Evolutionary conservation across 2,888 invertebrate species (phyloP), one percentile per base, ranked within the genome.

Genomic region (Zhuqinia jingwanae): DNA sequence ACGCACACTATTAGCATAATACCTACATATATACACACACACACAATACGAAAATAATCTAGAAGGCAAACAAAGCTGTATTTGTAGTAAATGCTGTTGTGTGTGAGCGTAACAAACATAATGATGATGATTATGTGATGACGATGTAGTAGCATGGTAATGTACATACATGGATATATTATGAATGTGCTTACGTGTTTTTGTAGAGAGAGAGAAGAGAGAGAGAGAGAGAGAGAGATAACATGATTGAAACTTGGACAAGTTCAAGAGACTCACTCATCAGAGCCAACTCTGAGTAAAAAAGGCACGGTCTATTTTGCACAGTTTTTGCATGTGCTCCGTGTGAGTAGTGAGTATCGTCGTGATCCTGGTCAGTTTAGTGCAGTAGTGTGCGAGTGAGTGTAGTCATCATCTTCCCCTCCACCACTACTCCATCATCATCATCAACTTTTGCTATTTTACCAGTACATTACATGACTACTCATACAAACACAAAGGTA

Each of bases 321-420:
- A 78, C 79, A 60, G 73, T 79, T 85, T 85, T 85, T 85, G 85
- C 85, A 85, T 85, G 85, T 85, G 85, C 85, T 85, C 63, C 27
- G 60, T 25, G 63, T 45, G 70, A 79, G 85, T 80, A 79, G n/a
- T n/a, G n/a, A n/a, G n/a, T n/a, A n/a, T n/a, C n/a, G n/a, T 75
- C 73, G 85, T 85, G 85, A 53, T 80, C 75, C 63, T 85, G 85
- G 85, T 80, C 85, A 80, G 85, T 36, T 3, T 36, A 6, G 36
- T 36, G n/a, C n/a, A n/a, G n/a, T n/a, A n/a, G n/a, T n/a, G n/a
- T n/a, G n/a, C n/a, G n/a, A n/a, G n/a, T n/a, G 36, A 6, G 36
- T 8, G 8, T 36, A 3, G 8, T 85, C 85, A 70, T 85, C 85
- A 58, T 73, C 85, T 68, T 70, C 63, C 75, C 65, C 77, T 78